Evolutionary conservation across 53 echinoderm and acorn worm genomes (phyloP).

Genomic region (Stichopus horrens): DNA sequence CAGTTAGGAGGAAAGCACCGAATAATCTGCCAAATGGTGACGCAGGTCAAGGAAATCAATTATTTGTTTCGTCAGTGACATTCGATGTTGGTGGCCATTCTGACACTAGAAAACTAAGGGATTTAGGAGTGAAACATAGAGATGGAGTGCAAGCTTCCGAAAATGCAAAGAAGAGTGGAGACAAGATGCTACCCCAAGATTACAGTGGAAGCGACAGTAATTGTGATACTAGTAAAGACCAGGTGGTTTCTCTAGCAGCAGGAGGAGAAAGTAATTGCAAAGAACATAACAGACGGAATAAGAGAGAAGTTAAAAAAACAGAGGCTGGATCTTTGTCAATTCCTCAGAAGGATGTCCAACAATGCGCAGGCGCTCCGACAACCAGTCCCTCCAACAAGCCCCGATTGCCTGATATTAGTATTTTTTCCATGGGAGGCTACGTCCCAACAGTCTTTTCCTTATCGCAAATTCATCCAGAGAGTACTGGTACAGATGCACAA

Average conservation of each 20-base stretch:
- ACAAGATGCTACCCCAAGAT: not conserved
- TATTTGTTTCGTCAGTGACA: not conserved
- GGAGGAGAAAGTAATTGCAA: not conserved
- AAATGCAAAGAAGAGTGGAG: not conserved
- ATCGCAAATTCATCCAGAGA: not conserved
- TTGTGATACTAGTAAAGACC: not conserved
- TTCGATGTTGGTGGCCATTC: not conserved
- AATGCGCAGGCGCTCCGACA: not conserved
- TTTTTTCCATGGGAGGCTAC: constrained; percentile 13
- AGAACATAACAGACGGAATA: not conserved
- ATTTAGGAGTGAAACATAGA: not conserved
- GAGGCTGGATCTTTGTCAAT: not conserved
- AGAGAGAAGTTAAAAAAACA: not conserved
- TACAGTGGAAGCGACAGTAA: not conserved
- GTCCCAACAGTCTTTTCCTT: not conserved
- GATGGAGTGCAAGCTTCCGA: not conserved
- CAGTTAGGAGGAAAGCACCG: not conserved
- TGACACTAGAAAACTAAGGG: not conserved
- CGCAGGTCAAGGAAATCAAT: not conserved
- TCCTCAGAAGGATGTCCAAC: not conserved
- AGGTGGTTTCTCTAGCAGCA: not conserved
- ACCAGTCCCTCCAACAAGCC: not conserved
- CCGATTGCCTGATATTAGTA: not conserved
- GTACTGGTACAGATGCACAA: not conserved
- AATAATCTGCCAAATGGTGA: not conserved